Conservation (phyloP, 1,140 invertebrate genomes). For the Xylocopa sonorina region DNA sequence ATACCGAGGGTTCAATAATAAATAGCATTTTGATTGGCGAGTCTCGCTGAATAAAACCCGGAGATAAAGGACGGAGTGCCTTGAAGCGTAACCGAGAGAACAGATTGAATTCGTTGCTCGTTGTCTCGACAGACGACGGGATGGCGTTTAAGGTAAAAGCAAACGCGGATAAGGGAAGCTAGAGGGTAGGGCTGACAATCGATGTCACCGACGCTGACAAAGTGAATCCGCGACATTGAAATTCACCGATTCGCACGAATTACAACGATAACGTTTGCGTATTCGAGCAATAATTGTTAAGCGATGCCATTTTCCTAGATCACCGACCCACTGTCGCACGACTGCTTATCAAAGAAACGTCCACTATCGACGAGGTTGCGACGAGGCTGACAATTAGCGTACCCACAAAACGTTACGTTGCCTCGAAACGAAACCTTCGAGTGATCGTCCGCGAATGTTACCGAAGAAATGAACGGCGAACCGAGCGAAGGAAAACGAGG, state of each 20-base stretch:
- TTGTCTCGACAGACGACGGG: conserved; percentile 54
- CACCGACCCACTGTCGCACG: too few relatives aligned
- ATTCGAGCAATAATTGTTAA: too few relatives aligned
- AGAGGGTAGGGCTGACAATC: conserved; percentile 51
- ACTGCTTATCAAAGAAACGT: too few relatives aligned
- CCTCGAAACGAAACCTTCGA: background rate
- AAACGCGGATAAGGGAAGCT: conserved; percentile 56
- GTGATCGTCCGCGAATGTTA: background rate
- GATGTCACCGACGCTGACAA: conserved; percentile 52
- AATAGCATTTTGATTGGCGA: conserved; percentile 65
- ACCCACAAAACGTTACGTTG: background rate
- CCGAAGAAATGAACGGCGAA: background rate
- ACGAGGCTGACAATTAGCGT: too few relatives aligned
- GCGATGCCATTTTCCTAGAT: too few relatives aligned
- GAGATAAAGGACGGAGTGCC: background rate
- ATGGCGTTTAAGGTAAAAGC: conserved; percentile 71
- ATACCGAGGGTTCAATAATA: conserved; percentile 54
- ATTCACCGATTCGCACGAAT: conserved; percentile 46
- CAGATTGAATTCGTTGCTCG: conserved; percentile 56
- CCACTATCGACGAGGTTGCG: too few relatives aligned
- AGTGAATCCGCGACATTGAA: conserved; percentile 18
- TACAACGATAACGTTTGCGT: too few relatives aligned
- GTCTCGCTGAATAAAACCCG: conserved; percentile 41
- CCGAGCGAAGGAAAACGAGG: background rate
- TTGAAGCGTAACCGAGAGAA: background rate